Percentiles rank a stretch among this genome's conserved stretches.
phyloP scores from a whole-genome alignment of 2,797 vertebrate genomes.

The Salmo trutta region DNA sequence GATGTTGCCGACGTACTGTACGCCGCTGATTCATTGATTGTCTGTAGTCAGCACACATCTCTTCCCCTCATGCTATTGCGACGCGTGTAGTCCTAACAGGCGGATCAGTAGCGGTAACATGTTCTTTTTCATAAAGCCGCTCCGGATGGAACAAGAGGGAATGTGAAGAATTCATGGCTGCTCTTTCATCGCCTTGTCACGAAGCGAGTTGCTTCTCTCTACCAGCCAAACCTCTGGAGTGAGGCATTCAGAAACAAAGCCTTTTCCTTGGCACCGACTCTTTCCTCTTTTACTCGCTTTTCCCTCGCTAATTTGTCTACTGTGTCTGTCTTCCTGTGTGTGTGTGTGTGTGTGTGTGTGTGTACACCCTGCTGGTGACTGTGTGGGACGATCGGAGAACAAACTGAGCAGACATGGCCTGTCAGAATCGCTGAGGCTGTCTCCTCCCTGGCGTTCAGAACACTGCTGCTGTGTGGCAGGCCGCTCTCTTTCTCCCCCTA shows the following conservation, averaged over 20 bases:
- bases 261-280: conserved; percentile 22
- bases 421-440: conserved; percentile 68
- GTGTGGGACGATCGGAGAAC: conserved; percentile 64
- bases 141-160: conserved; percentile 48
- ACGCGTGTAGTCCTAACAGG: conserved; percentile 52
- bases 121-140: conserved; percentile 50
- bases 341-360: conserved; percentile 4
- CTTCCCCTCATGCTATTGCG: conserved; percentile 34
- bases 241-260: conserved; percentile 43
- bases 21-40: neutral
- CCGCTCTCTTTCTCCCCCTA: neutral
- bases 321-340: conserved; percentile 19
- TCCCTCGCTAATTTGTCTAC: neutral
- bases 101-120: conserved; percentile 37
- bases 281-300: neutral
- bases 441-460: conserved; percentile 56
- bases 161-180: conserved; percentile 67
- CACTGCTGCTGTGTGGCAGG: conserved; percentile 32
- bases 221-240: conserved; percentile 56
- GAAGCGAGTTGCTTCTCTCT: conserved; percentile 50
- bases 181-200: conserved; percentile 65
- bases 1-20: too few relatives aligned
- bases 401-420: conserved; percentile 69
- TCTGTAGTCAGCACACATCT: conserved; percentile 7
- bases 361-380: conserved; percentile 36